Conservation (phyloP, 2,888 invertebrate species). For the Clitarchus hookeri region DNA sequence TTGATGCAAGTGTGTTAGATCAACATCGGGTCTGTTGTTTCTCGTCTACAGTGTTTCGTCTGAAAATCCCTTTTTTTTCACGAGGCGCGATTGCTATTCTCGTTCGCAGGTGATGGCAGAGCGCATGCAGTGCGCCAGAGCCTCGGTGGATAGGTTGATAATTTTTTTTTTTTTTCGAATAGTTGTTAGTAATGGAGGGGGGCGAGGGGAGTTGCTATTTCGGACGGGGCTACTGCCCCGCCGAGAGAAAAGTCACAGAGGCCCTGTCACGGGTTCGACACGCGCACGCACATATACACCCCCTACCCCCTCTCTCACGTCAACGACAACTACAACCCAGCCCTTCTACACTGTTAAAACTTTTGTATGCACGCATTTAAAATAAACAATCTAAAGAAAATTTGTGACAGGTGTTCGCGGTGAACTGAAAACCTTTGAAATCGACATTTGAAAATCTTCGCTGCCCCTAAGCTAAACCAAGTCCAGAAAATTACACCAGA, state of each 20-base stretch:
- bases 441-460: too few species aligned
- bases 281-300: neutral
- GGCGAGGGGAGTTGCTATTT: neutral
- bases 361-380: too few species aligned
- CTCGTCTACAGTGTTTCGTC: too few species aligned
- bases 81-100: neutral
- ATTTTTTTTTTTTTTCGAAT: neutral
- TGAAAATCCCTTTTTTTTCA: neutral
- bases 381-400: too few species aligned
- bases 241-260: slow-evolving; percentile 1
- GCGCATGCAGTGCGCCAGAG: neutral
- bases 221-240: neutral
- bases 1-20: too few species aligned
- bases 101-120: neutral
- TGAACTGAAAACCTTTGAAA: too few species aligned
- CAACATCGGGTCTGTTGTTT: too few species aligned
- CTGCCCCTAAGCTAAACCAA: too few species aligned
- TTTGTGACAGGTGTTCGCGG: too few species aligned
- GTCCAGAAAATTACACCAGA: too few species aligned
- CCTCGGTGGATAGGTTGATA: neutral
- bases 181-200: too few species aligned
- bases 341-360: too few species aligned
- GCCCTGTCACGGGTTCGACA: neutral
- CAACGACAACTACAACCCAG: neutral
- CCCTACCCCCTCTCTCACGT: neutral